Percentiles rank a stretch among this genome's conserved stretches.
Conservation (phyloP, 37 sponge, comb jelly and placozoan genomes). For the Amphimedon queenslandica region DNA sequence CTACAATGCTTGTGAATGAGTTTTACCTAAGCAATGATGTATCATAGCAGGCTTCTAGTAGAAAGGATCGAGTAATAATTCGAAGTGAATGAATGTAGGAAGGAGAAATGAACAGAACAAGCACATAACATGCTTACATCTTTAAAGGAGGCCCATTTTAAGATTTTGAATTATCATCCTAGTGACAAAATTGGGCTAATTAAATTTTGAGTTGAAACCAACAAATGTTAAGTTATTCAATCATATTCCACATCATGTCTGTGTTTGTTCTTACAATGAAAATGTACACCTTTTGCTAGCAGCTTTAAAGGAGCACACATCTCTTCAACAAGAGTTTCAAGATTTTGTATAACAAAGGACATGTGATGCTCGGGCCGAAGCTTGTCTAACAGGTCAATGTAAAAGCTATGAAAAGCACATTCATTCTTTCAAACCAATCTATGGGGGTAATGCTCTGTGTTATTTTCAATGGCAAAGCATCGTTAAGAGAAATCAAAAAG, state of each 20-base stretch:
- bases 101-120: constrained; percentile 29
- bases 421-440: constrained; percentile 14
- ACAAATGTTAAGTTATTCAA: constrained; percentile 32
- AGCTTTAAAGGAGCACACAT: constrained; percentile 26
- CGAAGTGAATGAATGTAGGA: constrained; percentile 19
- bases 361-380: constrained; percentile 13
- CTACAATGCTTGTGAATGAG: neutral
- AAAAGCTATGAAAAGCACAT: constrained; percentile 9
- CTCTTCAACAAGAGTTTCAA: constrained; percentile 9
- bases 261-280: constrained; percentile 42
- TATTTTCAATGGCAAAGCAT: constrained; percentile 26
- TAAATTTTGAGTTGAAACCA: constrained; percentile 42
- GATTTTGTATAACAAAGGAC: constrained; percentile 19
- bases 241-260: constrained; percentile 36
- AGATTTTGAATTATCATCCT: constrained; percentile 6
- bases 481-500: constrained; percentile 13
- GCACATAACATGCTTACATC: constrained; percentile 36
- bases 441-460: constrained; percentile 1
- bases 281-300: constrained; percentile 42
- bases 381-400: constrained; percentile 21
- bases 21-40: constrained; percentile 31
- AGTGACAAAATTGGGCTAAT: constrained; percentile 11
- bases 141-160: constrained; percentile 21
- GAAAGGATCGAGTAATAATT: constrained; percentile 31
- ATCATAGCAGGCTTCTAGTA: constrained; percentile 32